Base-by-base conservation (phyloP, 1,140 invertebrate species). In the Drosophila persimilis region DNA sequence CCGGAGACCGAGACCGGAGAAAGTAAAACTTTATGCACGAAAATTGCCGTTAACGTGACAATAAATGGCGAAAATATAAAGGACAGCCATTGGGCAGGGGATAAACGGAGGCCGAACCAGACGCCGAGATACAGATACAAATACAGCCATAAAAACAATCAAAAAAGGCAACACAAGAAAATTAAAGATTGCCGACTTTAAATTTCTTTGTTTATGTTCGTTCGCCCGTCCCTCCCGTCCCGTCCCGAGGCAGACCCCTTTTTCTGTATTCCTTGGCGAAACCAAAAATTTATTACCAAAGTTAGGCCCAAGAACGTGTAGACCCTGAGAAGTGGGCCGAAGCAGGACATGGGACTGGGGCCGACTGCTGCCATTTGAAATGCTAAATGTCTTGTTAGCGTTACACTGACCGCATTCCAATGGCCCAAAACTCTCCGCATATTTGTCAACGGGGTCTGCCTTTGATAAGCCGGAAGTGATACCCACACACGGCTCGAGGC, bases 31-130 rank as follows among this genome's bases (percentile, higher is more conserved):
- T 88, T 83, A 76, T 79, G 75, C 61, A 88, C 58, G 78, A 88
- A 88, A 89, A 83, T 88, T 79, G 83, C 58, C 66, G 66, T 88
- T 88, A 88, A 88, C 83, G 84, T 88, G 84, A 88, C 83, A 89
- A 88, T 88, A 88, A 88, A 76, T 52, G 69, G 47, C 61, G 61
- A 78, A 77, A 77, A 64, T 61, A 64, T 51, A 73, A 77, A 54
- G 41, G 55, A 72, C 61, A 62, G 31, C 48, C 26, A 47, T 6
- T 11, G 13, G 6, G 8, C 1, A 29, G 51, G 11, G 20, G 57
- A 47, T 47, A 58, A 31, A 52, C 6, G 45, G 22, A 58, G 44
- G 29, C 41, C 1, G 20, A 20, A 39, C 26, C 41, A 50, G 22
- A 41, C 29, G 48, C 13, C 26, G 9, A 71, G 43, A 57, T 43